Conservation (phyloP, 2,888 invertebrate genomes). For the Acanthoscelides obtectus region DNA sequence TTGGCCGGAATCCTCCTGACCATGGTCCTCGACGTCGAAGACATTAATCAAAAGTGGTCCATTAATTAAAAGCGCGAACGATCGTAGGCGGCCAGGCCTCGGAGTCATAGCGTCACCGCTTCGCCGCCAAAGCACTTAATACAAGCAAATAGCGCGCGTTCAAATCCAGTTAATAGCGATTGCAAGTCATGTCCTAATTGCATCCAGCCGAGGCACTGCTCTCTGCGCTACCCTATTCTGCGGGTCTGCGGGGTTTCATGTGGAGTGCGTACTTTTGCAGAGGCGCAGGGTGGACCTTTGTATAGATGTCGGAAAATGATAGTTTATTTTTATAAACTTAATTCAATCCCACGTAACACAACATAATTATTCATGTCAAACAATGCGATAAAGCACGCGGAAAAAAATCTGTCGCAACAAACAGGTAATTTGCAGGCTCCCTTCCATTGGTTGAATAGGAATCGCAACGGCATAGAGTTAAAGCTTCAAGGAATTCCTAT, state of each 20-base stretch:
- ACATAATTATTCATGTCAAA: too few species aligned
- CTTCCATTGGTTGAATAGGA: too few species aligned
- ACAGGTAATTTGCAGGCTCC: too few species aligned
- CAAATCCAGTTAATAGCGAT: conserved; percentile 42
- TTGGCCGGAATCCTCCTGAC: not conserved
- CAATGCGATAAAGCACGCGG: too few species aligned
- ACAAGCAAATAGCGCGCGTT: conserved; percentile 36
- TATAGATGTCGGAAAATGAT: too few species aligned
- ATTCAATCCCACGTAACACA: too few species aligned
- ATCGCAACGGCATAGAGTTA: too few species aligned
- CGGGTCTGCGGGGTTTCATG: not conserved
- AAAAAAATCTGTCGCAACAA: too few species aligned
- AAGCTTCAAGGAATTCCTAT: too few species aligned
- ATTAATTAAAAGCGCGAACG: conserved; percentile 1
- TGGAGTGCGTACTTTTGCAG: not conserved
- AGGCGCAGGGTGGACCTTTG: not conserved
- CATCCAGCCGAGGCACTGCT: conserved; percentile 23
- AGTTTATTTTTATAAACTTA: too few species aligned
- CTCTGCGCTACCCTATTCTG: not conserved
- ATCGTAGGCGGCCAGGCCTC: conserved; percentile 8
- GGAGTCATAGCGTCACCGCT: conserved; percentile 14
- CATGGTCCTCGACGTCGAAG: not conserved
- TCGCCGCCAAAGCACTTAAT: conserved; percentile 37
- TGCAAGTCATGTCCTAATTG: conserved; percentile 44
- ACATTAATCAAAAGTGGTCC: not conserved